Conservation (phyloP, 2,113 vertebrate species). For the Castor canadensis region DNA sequence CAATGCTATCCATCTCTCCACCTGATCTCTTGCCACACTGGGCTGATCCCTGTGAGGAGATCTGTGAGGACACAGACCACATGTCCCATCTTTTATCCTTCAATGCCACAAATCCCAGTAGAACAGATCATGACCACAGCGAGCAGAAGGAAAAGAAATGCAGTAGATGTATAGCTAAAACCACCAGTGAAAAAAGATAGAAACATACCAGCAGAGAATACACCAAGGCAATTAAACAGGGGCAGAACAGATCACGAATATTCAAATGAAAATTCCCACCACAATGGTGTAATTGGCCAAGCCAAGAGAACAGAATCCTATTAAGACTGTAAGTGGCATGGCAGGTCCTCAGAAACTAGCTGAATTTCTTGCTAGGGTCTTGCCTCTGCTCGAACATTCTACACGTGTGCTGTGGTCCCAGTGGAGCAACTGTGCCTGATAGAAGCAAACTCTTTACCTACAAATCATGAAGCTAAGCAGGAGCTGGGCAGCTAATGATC, state of each 20-base stretch:
- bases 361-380: neutral
- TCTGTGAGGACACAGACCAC: neutral
- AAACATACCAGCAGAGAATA: neutral
- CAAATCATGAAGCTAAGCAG: constrained; percentile 60
- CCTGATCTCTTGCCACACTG: neutral
- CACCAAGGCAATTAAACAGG: neutral
- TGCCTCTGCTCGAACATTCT: constrained; percentile 5
- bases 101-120: too few relatives aligned
- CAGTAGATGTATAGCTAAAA: fast-evolving
- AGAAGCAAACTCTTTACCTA: constrained; percentile 56
- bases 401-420: constrained; percentile 10
- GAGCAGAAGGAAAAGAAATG: neutral
- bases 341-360: neutral
- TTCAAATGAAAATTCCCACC: neutral
- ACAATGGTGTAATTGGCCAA: neutral
- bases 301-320: neutral
- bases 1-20: neutral
- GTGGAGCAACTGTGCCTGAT: constrained; percentile 40
- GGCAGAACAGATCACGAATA: neutral
- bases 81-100: neutral
- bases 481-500: constrained; percentile 75
- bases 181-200: neutral
- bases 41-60: neutral
- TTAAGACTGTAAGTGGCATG: neutral
- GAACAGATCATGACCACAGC: neutral